A percentile compares a stretch with the other conserved stretches of the same genome.
Conservation (phyloP, 2,113 vertebrate species). For the Syngnathus scovelli region DNA sequence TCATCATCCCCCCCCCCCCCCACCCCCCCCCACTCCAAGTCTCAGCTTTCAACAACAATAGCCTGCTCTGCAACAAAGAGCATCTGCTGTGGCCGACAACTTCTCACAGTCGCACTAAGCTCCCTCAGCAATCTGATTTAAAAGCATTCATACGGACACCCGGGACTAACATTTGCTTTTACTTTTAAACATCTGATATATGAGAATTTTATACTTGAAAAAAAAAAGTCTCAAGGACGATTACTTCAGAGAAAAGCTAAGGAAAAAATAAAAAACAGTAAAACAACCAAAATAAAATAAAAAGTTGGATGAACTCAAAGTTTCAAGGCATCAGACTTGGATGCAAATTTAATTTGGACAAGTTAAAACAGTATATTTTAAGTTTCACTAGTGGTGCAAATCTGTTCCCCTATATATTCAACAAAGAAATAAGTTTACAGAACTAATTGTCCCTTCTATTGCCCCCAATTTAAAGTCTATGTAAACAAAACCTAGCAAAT, state of each 20-base stretch:
- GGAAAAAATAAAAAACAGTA: not conserved
- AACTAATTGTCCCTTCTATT: not conserved
- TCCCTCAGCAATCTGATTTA: slow-evolving; percentile 31
- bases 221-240: not conserved
- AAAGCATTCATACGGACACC: not conserved
- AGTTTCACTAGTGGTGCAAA: too few relatives aligned
- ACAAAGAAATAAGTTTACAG: not conserved
- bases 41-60: slow-evolving; percentile 69
- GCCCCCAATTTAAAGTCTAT: too few relatives aligned
- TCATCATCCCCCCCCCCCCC: not conserved
- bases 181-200: not conserved
- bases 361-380: too few relatives aligned
- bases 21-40: slow-evolving; percentile 7
- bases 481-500: too few relatives aligned
- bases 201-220: not conserved
- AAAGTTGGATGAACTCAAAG: too few relatives aligned
- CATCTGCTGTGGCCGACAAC: slow-evolving; percentile 57
- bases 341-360: too few relatives aligned
- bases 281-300: too few relatives aligned
- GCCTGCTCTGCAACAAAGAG: slow-evolving; percentile 68
- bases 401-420: too few relatives aligned
- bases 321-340: too few relatives aligned
- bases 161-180: not conserved
- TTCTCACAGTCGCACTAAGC: slow-evolving; percentile 46
- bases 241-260: not conserved